Percentiles rank a stretch among this genome's conserved stretches.
These are phyloP conservation scores for Polypterus senegalus DNA, from an alignment of 2,113 vertebrate genomes.

Conservation along the genomic window DNA sequence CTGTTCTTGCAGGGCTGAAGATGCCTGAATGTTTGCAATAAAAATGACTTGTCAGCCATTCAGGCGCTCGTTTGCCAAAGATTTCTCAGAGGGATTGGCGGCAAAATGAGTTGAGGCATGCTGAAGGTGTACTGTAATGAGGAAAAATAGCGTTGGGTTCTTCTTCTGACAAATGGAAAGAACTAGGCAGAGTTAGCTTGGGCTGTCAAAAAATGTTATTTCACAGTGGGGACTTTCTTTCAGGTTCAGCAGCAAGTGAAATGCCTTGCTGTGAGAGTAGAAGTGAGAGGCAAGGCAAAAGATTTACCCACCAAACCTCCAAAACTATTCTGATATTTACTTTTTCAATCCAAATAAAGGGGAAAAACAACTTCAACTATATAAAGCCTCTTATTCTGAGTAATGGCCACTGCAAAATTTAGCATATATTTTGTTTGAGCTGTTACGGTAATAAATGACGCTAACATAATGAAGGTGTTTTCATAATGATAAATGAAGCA, in stretches of 20 bases:
- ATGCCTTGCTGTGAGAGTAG: not conserved
- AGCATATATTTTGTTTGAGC: no score
- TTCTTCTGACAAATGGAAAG: conserved; percentile 15
- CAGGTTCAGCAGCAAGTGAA: not conserved
- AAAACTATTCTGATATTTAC: no score
- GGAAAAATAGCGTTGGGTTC: conserved; percentile 31
- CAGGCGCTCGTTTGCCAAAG: conserved; percentile 24
- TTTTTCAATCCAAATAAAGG: no score
- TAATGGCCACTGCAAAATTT: no score
- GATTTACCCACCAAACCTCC: no score
- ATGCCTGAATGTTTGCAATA: conserved; percentile 30
- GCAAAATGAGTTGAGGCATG: conserved; percentile 31
- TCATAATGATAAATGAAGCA: no score
- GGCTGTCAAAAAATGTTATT: not conserved
- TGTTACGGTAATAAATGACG: no score
- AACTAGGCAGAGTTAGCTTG: conserved; percentile 10
- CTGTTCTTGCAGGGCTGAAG: conserved; percentile 19
- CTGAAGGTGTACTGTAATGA: conserved; percentile 37
- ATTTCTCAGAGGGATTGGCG: conserved; percentile 26
- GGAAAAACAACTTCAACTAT: no score
- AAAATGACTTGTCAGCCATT: conserved; percentile 39
- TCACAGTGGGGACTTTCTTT: conserved; percentile 4
- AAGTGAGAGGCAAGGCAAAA: not conserved
- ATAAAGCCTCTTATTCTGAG: no score
- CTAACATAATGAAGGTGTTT: no score